Conservation (phyloP, 2,888 invertebrate genomes). For the Conops quadrifasciatus region DNA sequence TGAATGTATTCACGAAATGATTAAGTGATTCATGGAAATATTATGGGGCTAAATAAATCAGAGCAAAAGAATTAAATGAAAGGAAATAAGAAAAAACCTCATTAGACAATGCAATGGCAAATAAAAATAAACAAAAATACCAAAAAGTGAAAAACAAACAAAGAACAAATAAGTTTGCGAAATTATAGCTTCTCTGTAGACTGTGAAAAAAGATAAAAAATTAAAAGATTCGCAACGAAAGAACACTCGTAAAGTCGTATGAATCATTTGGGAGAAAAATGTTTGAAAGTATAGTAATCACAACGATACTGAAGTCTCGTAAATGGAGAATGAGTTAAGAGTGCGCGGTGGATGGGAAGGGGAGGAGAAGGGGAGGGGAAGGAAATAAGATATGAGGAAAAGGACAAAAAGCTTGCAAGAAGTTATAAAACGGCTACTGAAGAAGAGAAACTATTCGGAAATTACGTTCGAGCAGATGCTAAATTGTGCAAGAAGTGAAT, state of each 20-base stretch:
- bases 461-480: too few relatives aligned
- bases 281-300: too few relatives aligned
- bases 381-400: not conserved
- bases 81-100: not conserved
- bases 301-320: not conserved
- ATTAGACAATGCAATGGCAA: not conserved
- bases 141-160: not conserved
- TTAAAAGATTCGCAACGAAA: too few relatives aligned
- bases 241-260: too few relatives aligned
- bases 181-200: not conserved
- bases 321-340: not conserved
- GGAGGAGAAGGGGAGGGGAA: not conserved
- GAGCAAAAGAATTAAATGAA: not conserved
- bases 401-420: too few relatives aligned
- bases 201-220: not conserved
- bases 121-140: not conserved
- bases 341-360: not conserved
- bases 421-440: too few relatives aligned
- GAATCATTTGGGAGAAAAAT: too few relatives aligned
- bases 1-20: not conserved
- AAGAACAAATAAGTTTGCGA: constrained; percentile 1
- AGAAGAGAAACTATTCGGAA: too few relatives aligned
- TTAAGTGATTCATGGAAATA: constrained; percentile 1
- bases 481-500: too few relatives aligned
- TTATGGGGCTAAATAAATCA: not conserved